These are phyloP conservation scores for Salmo trutta DNA, from an alignment of 2,797 vertebrate species.

Conservation along the genomic window DNA sequence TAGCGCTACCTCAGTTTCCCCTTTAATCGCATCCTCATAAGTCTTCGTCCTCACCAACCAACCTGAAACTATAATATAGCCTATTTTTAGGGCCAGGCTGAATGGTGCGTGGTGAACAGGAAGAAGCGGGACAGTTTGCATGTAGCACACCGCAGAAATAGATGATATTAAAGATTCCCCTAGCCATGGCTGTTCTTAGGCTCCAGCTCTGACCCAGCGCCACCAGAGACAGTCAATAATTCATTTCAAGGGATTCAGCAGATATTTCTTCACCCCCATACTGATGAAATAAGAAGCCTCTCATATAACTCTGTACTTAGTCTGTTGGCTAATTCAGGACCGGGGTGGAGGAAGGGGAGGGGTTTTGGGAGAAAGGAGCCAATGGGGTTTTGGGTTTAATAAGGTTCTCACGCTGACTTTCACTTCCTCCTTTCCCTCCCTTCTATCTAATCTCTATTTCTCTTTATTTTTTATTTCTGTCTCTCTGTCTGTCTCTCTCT, in stretches of 20 bases:
- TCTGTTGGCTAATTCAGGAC: slow-evolving; percentile 80
- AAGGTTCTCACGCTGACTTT: slow-evolving; percentile 60
- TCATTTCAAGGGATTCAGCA: slow-evolving; percentile 88
- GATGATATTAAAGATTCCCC: slow-evolving; percentile 79
- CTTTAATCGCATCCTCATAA: not conserved
- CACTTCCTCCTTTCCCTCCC: slow-evolving; percentile 17
- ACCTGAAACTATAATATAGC: not conserved
- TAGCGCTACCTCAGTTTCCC: not conserved
- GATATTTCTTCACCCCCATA: slow-evolving; percentile 77
- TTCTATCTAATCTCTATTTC: slow-evolving; percentile 6
- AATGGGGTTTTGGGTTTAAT: slow-evolving; percentile 70
- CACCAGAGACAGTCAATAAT: slow-evolving; percentile 89
- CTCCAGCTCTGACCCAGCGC: slow-evolving; percentile 83
- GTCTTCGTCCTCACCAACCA: not conserved
- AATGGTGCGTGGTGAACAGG: not conserved
- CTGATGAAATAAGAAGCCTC: slow-evolving; percentile 83
- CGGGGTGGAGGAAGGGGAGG: slow-evolving; percentile 45
- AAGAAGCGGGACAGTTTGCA: not conserved
- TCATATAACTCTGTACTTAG: slow-evolving; percentile 72
- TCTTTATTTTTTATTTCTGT: not conserved
- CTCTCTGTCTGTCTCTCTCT: slow-evolving; percentile 33
- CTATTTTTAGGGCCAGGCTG: slow-evolving; percentile 4
- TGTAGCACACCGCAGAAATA: slow-evolving; percentile 42
- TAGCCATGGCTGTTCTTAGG: slow-evolving; percentile 80
- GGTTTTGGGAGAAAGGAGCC: slow-evolving; percentile 33